Conservation (phyloP, 1,140 invertebrate species). For the Bombus breviceps region DNA sequence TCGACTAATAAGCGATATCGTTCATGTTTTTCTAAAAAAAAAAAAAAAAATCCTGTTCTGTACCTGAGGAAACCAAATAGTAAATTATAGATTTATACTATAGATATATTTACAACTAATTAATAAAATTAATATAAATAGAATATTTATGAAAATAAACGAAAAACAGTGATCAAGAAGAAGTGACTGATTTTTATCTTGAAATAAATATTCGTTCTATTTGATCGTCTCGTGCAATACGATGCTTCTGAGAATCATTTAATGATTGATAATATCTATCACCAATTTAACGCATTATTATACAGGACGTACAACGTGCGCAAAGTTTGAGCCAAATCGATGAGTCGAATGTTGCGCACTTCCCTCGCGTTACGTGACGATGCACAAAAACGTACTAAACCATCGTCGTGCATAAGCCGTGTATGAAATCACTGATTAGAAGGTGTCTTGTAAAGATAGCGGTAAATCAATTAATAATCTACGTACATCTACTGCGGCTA, state of each 20-base stretch:
- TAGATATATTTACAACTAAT: too few relatives aligned
- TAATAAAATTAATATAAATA: too few relatives aligned
- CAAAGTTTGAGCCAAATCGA: conserved; percentile 12
- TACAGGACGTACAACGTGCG: neutral
- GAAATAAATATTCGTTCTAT: neutral
- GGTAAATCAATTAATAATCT: conserved; percentile 7
- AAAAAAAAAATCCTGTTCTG: neutral
- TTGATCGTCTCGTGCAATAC: neutral
- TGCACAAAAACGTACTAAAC: conserved; percentile 15
- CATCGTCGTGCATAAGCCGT: neutral
- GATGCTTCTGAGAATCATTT: neutral
- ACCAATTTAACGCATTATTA: neutral
- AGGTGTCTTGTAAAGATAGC: neutral
- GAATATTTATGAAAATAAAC: too few relatives aligned
- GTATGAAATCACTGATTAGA: conserved; percentile 14
- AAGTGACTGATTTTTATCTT: neutral
- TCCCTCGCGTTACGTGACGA: conserved; percentile 18
- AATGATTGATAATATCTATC: neutral
- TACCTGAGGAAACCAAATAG: too few relatives aligned
- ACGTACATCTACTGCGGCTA: neutral
- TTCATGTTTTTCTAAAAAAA: neutral
- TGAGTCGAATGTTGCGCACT: conserved; percentile 28
- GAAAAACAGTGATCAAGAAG: neutral
- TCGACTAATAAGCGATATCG: neutral
- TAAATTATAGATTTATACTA: too few relatives aligned